A percentile compares a stretch with the other conserved stretches of the same genome.
Evolutionary conservation across 2,888 invertebrate species (phyloP).

Genomic region (Orchesella flavescens): DNA sequence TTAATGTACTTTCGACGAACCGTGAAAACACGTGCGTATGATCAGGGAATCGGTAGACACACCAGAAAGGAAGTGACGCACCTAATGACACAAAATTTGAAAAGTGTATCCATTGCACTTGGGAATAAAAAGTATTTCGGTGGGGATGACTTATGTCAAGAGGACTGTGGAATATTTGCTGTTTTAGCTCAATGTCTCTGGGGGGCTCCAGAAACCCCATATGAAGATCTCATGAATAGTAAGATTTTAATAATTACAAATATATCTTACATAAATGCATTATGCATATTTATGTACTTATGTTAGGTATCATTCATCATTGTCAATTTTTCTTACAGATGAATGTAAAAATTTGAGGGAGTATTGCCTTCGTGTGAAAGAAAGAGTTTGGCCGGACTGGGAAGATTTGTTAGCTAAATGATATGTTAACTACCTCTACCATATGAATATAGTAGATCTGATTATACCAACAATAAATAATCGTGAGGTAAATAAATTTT

Average conservation of each 20-base stretch:
- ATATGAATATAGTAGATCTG: no score
- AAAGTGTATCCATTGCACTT: slow-evolving; percentile 63
- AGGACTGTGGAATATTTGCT: slow-evolving; percentile 75
- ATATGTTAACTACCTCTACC: neutral
- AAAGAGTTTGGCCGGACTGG: slow-evolving; percentile 74
- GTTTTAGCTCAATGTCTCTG: slow-evolving; percentile 74
- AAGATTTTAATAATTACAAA: slow-evolving; percentile 14
- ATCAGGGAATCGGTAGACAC: slow-evolving; percentile 70
- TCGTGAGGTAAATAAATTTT: no score
- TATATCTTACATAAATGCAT: neutral
- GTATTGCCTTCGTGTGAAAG: slow-evolving; percentile 74
- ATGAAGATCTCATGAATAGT: slow-evolving; percentile 71
- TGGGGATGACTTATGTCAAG: slow-evolving; percentile 68
- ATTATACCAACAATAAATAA: no score
- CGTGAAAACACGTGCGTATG: slow-evolving; percentile 19
- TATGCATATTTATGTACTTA: neutral
- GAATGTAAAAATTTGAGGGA: slow-evolving; percentile 73
- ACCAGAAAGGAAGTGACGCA: slow-evolving; percentile 60
- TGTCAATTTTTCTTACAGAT: slow-evolving; percentile 67
- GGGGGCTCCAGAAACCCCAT: slow-evolving; percentile 71
- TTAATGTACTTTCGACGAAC: neutral
- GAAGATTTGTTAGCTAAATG: slow-evolving; percentile 64
- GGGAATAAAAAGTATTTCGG: slow-evolving; percentile 66
- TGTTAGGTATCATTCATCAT: no score
- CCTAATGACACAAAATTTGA: slow-evolving; percentile 59